Base-by-base conservation (phyloP, 2,797 vertebrate genomes). In the Streptopelia turtur region DNA sequence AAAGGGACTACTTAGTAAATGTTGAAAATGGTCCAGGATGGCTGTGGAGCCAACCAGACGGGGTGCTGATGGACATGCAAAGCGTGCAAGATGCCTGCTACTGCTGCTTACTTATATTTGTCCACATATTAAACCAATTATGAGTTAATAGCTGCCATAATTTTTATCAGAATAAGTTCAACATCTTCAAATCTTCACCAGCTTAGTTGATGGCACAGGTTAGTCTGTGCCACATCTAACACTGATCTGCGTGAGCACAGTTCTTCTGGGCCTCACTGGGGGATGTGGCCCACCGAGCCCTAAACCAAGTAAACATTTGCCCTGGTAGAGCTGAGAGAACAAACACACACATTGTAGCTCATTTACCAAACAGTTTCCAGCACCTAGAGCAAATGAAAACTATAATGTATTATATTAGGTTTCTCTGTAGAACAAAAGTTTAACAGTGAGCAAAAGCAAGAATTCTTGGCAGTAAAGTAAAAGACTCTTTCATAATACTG, bases 401-500 rank as follows among this genome's bases (percentile, higher is more conserved):
- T 86, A 79, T 57, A 66, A 93, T 37, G 39, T 83, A 61, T 94
- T 95, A 64, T 63, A 79, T 90, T 96, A 87, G 33, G 56, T 87
- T 86, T 69, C 89, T 93, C 79, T 68, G 65, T 60, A 93, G 95
- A 96, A 95, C 85, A 94, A 94, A 95, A 90, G 86, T 89, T 92
- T 91, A 95, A 89, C 87, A 94, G 96, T 52, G 87, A 96, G 71
- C 80, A 96, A 87, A 33, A 87, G 74, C 63, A 96, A 93, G 61
- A 96, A 91, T 77, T 95, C 76, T 95, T 97, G 96, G 97, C 93
- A 97, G 65, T 66, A 31, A 93, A 35, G 76, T 74, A 93, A 97
- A 96, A 89, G 80, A 55, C 55, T 87, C 94, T 96, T 96, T 97
- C 95, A 96, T 96, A 96, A 97, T 92, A 93, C 63, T 43, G 83